phyloP scores from a whole-genome alignment of 64 coral and sea anemone genomes.

The Platygyra sinensis region DNA sequence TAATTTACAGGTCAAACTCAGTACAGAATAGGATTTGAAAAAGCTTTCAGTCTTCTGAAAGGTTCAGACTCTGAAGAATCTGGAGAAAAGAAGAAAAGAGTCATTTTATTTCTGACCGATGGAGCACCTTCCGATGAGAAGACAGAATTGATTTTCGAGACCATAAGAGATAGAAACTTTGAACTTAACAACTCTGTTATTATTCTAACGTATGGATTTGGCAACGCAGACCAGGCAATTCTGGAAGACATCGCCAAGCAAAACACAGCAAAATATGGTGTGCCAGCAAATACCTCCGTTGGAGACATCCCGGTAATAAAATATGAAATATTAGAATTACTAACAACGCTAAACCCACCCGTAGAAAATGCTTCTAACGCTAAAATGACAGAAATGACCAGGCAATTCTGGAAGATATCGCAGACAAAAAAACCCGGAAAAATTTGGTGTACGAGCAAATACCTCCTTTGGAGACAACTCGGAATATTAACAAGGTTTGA shows the following conservation, averaged over 20 bases:
- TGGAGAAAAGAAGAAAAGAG: background rate
- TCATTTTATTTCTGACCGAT: constrained; percentile 26
- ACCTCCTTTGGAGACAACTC: no score
- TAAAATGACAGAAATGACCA: no score
- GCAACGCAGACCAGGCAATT: constrained; percentile 5
- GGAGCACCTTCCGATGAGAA: constrained; percentile 11
- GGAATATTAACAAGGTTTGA: no score
- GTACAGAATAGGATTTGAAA: constrained; percentile 16
- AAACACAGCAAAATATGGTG: background rate
- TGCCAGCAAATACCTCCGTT: constrained; percentile 13
- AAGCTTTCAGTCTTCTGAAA: constrained; percentile 21
- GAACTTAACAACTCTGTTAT: constrained; percentile 15
- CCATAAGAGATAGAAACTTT: constrained; percentile 26
- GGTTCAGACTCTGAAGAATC: background rate
- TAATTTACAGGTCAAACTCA: background rate
- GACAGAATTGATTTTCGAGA: background rate
- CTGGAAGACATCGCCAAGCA: constrained; percentile 26
- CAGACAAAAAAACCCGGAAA: constrained; percentile 2
- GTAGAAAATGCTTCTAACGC: no score
- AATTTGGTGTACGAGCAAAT: no score
- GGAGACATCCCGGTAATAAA: constrained; percentile 25
- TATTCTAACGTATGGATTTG: constrained; percentile 34
- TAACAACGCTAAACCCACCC: no score
- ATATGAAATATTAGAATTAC: background rate
- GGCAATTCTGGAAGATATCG: constrained; percentile 28